These are phyloP conservation scores for Panthera leo DNA, from an alignment of 2,113 vertebrate genomes.

Conservation along the genomic window DNA sequence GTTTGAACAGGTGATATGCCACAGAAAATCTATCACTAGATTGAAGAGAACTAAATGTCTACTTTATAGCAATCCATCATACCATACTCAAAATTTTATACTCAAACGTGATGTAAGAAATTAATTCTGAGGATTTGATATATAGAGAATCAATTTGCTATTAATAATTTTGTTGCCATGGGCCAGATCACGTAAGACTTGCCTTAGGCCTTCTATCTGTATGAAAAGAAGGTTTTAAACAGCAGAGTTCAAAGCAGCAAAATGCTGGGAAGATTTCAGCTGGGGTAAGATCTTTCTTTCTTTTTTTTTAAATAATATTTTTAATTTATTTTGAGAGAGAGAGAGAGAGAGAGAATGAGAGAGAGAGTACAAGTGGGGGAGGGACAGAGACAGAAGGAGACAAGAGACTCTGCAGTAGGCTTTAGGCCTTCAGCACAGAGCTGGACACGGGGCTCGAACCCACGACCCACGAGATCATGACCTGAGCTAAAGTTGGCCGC, in stretches of 20 bases:
- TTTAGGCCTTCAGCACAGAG: too few relatives aligned
- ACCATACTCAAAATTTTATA: neutral
- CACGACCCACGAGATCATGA: too few relatives aligned
- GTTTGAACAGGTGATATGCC: neutral
- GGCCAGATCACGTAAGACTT: neutral
- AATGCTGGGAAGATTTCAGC: neutral
- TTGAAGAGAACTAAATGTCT: neutral
- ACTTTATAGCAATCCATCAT: neutral
- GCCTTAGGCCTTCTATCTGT: neutral
- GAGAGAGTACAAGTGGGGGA: too few relatives aligned
- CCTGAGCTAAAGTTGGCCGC: too few relatives aligned
- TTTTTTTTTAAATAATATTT: neutral
- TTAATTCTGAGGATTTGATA: neutral
- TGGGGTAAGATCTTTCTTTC: neutral
- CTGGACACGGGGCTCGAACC: fast-evolving
- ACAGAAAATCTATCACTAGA: neutral
- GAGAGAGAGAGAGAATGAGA: too few relatives aligned
- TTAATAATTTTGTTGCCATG: neutral
- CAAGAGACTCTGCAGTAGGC: too few relatives aligned
- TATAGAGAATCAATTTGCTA: neutral
- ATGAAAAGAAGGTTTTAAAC: neutral
- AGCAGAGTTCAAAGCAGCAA: neutral
- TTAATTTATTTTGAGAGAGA: too few relatives aligned
- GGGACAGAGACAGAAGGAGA: too few relatives aligned
- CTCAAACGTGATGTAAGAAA: neutral